Evolutionary conservation across 2,888 invertebrate genomes (phyloP).

Genomic region (Alcis repandata): DNA sequence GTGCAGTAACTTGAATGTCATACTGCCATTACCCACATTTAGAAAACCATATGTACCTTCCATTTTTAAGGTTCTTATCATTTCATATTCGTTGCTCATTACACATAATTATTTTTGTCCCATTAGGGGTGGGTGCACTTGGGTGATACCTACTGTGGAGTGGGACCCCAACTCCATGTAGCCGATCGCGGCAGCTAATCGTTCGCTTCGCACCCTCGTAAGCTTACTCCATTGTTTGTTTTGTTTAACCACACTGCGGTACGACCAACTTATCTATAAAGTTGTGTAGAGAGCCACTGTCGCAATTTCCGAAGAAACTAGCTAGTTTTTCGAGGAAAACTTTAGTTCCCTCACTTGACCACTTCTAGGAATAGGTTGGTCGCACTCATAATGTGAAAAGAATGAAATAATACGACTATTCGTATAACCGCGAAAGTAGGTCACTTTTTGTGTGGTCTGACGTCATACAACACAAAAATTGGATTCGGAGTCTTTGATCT

Average conservation of each 20-base stretch:
- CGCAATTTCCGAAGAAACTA: background rate
- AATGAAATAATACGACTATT: too few relatives aligned
- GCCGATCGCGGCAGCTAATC: slow-evolving; percentile 52
- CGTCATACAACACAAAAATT: too few relatives aligned
- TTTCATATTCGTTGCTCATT: background rate
- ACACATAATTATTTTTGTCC: slow-evolving; percentile 33
- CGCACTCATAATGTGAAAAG: too few relatives aligned
- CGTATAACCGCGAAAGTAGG: too few relatives aligned
- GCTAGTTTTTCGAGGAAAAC: background rate
- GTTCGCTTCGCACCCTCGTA: slow-evolving; percentile 52
- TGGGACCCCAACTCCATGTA: slow-evolving; percentile 79
- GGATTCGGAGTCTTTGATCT: too few relatives aligned
- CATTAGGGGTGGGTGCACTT: slow-evolving; percentile 71
- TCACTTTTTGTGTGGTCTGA: too few relatives aligned
- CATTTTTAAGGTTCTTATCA: too few relatives aligned
- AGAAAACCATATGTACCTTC: too few relatives aligned
- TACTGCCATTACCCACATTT: too few relatives aligned
- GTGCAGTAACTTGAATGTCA: too few relatives aligned
- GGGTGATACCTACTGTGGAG: slow-evolving; percentile 78
- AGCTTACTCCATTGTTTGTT: slow-evolving; percentile 62
- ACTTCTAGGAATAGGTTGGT: too few relatives aligned
- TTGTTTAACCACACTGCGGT: slow-evolving; percentile 50
- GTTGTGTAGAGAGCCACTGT: background rate
- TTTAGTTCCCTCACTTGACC: too few relatives aligned
- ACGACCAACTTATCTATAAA: background rate